Evolutionary conservation across 2,797 vertebrate species (phyloP).

Genomic region (Sarcoramphus papa): DNA sequence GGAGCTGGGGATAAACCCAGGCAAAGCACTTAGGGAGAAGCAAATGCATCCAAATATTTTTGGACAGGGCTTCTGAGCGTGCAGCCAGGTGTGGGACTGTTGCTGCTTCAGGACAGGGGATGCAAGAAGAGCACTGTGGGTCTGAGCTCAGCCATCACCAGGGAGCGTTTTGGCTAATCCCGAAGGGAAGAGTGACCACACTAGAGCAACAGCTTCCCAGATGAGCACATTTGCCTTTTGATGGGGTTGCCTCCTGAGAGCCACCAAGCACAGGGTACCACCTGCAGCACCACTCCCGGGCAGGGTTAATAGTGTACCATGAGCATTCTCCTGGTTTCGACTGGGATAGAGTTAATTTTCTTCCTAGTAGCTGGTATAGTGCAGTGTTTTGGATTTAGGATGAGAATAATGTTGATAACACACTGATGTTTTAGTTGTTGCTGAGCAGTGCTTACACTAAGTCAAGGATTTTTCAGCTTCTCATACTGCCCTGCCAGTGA

Average conservation of each 20-base stretch:
- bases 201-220: accelerated
- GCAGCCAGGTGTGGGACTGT: accelerated
- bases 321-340: too few relatives aligned
- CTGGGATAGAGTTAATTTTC: too few relatives aligned
- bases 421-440: too few relatives aligned
- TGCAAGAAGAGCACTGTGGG: background rate
- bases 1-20: background rate
- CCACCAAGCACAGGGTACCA: accelerated
- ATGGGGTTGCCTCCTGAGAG: background rate
- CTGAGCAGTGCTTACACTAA: too few relatives aligned
- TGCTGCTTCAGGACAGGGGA: background rate
- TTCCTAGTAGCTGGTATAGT: too few relatives aligned
- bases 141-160: accelerated
- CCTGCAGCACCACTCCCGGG: accelerated
- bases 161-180: background rate
- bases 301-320: background rate
- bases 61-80: accelerated
- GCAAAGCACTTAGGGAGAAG: background rate
- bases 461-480: too few relatives aligned
- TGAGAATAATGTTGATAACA: too few relatives aligned
- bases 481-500: too few relatives aligned
- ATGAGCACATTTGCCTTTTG: accelerated
- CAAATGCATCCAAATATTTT: background rate
- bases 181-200: background rate
- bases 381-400: too few relatives aligned